Conservation (phyloP, 2,888 invertebrate species). For the Thysanoteuthis rhombus region DNA sequence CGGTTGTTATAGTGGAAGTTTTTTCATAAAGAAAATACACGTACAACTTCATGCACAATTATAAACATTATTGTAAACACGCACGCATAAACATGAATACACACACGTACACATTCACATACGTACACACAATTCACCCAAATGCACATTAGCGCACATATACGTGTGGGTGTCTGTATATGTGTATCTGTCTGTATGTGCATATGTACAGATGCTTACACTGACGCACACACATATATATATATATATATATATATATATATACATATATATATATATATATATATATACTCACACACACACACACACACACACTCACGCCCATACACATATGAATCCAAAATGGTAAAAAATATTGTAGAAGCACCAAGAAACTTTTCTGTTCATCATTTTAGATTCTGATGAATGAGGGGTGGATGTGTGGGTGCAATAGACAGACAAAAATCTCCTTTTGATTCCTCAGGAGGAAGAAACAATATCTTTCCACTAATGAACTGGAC, state of each 20-base stretch:
- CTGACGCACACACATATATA: neutral
- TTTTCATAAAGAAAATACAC: too few relatives aligned
- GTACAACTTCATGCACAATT: too few relatives aligned
- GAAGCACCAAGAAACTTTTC: neutral
- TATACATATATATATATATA: neutral
- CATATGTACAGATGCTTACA: too few relatives aligned
- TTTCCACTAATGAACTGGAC: too few relatives aligned
- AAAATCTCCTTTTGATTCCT: neutral
- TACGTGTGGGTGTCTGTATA: too few relatives aligned
- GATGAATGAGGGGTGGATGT: neutral
- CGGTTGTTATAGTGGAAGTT: too few relatives aligned
- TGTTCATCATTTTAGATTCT: neutral
- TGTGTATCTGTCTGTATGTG: too few relatives aligned
- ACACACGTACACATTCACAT: too few relatives aligned
- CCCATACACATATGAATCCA: neutral
- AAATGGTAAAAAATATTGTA: neutral
- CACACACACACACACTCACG: neutral
- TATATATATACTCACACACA: neutral
- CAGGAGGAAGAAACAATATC: neutral
- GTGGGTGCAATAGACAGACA: neutral
- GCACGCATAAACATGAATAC: too few relatives aligned
- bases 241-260: neutral
- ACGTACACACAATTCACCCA: too few relatives aligned
- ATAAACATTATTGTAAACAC: too few relatives aligned
- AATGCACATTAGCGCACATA: too few relatives aligned